Base-by-base conservation (phyloP, 2,797 vertebrate species). In the Rousettus madagascariensis region DNA sequence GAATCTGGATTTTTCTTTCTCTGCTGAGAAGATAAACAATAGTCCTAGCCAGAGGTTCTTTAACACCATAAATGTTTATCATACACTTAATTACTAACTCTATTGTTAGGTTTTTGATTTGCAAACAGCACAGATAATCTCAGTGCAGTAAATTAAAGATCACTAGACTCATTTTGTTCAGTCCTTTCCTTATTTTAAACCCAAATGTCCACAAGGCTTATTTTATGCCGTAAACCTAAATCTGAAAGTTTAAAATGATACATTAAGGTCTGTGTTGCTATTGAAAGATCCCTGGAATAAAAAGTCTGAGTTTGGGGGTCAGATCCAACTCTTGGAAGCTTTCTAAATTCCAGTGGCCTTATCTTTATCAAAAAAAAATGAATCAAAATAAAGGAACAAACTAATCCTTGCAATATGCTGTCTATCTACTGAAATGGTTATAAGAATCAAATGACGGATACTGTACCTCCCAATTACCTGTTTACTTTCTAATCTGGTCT, bases 1-100 rank as follows among this genome's bases (percentile, higher is more conserved):
- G 63, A 94, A 66, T 57, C 30, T 66, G 16, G 15, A 10, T 90
- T 92, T 97, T 72, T 11, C 19, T 79, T 90, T 91, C 19, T 88
- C 4, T 91, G 3, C 36, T 77, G 24, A 74, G 46, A 92, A 88
- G 28, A 68, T 22, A 84, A 89, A 63, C 26, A 90, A 74, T 38
- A 82, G 30, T 79, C 9, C 3, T 77, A 68, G 46, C 17, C 36
- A 74, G 19, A 89, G 17, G 13, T 71, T 93, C 33, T 24, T 93
- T 89, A 90, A 77, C 3, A 51, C 24, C n/a, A 10, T 38, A 92
- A 84, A 61, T 79, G 43, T 82, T 91, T 66, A 96, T 75, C 30
- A 89, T 55, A 43, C 1, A 28, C 8, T 82, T 86, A 78, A 87
- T 84, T 92, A 71, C 20, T 69, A 79, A 69, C 69, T 69, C 24